phyloP scores from a whole-genome alignment of 2,888 invertebrate genomes.

The Epinotia brunnichana region DNA sequence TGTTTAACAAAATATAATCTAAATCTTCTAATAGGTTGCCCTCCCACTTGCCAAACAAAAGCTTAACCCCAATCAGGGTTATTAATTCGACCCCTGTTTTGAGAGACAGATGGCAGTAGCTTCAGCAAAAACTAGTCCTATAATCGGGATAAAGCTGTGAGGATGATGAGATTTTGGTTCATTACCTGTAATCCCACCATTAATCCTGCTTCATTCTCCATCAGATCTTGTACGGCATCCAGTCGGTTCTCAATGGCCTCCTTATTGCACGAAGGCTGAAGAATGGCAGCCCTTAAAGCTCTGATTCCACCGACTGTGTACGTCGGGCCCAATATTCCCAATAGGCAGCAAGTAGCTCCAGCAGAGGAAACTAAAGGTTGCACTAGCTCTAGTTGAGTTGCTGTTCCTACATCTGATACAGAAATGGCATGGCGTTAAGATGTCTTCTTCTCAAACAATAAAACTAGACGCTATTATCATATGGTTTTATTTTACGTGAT shows the following conservation, averaged over 20 bases:
- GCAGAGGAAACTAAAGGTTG: constrained; percentile 79
- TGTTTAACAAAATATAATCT: too few species aligned
- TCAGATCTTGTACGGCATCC: constrained; percentile 90
- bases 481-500: too few species aligned
- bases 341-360: constrained; percentile 73
- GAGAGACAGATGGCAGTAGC: background rate
- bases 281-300: constrained; percentile 90
- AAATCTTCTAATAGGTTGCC: too few species aligned
- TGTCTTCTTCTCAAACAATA: too few species aligned
- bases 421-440: background rate
- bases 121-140: background rate
- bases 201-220: constrained; percentile 86
- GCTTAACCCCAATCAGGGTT: too few species aligned
- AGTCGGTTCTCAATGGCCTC: constrained; percentile 87
- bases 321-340: constrained; percentile 75
- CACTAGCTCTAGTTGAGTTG: constrained; percentile 89
- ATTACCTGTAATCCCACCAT: constrained; percentile 86
- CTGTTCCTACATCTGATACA: constrained; percentile 90
- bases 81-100: background rate
- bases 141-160: background rate
- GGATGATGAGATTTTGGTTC: background rate
- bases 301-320: constrained; percentile 87
- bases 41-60: too few species aligned
- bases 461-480: too few species aligned
- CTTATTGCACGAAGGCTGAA: constrained; percentile 89